phyloP scores from a whole-genome alignment of 2,888 invertebrate genomes.

The Protodeltote pygarga region DNA sequence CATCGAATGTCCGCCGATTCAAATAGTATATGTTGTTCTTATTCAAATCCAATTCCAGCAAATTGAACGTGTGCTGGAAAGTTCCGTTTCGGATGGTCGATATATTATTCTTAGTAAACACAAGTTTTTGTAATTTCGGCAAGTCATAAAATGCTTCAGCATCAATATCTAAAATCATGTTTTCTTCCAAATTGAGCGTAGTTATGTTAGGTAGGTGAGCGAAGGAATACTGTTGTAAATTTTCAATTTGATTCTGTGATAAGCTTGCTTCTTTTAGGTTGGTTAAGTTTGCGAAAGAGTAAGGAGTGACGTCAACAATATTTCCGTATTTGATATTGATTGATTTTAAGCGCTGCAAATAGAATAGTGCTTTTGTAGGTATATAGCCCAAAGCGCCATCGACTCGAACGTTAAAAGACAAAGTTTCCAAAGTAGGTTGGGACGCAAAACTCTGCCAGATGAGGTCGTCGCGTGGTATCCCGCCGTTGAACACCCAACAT shows the following conservation, averaged over 20 bases:
- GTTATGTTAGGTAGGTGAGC: conserved; percentile 90
- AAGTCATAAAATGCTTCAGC: conserved; percentile 91
- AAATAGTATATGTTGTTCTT: conserved; percentile 91
- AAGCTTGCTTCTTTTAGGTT: conserved; percentile 89
- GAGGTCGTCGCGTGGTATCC: conserved; percentile 89
- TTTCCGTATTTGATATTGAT: conserved; percentile 91
- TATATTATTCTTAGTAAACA: conserved; percentile 95
- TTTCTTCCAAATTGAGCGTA: conserved; percentile 91
- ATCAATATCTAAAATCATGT: conserved; percentile 91
- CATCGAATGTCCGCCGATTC: conserved; percentile 92
- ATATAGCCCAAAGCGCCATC: conserved; percentile 90
- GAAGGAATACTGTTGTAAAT: conserved; percentile 90
- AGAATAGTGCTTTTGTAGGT: conserved; percentile 90
- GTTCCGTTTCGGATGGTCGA: conserved; percentile 94
- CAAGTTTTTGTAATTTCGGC: conserved; percentile 91
- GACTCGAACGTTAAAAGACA: conserved; percentile 91
- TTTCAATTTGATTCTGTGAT: conserved; percentile 90
- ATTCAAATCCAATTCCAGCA: conserved; percentile 93
- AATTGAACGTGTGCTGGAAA: conserved; percentile 90
- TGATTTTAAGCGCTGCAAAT: conserved; percentile 88
- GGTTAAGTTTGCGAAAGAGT: conserved; percentile 91
- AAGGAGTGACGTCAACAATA: conserved; percentile 89
- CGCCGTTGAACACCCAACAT: conserved; percentile 92
- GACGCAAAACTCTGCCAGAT: conserved; percentile 92
- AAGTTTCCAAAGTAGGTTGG: conserved; percentile 90